A percentile compares a stretch with the other conserved stretches of the same genome.
Conservation (phyloP, 2,888 invertebrate species). For the Lysandra bellargus region DNA sequence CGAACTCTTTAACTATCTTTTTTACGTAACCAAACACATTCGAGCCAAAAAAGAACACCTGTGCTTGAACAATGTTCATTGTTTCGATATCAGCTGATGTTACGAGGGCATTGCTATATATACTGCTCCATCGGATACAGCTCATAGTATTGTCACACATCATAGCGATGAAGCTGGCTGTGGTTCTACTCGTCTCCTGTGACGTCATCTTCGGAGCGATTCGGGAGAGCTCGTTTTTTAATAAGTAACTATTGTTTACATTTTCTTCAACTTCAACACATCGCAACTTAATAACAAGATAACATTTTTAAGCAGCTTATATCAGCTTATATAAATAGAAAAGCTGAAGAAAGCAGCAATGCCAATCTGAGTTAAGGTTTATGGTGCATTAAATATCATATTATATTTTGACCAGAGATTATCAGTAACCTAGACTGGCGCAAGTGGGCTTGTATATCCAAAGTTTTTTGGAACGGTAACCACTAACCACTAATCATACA, state of each 20-base stretch:
- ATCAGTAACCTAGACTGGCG: no score
- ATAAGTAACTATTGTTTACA: background rate
- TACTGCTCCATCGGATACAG: background rate
- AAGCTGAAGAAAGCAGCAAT: no score
- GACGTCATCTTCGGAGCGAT: background rate
- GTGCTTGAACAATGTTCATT: slow-evolving; percentile 4
- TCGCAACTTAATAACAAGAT: no score
- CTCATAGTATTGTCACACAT: background rate
- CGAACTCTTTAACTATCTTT: background rate
- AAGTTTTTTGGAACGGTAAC: no score
- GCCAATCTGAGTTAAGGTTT: no score
- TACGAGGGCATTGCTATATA: background rate
- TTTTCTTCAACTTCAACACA: no score
- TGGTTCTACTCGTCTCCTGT: background rate
- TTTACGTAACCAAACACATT: slow-evolving; percentile 8
- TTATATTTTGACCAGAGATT: no score
- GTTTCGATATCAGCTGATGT: background rate
- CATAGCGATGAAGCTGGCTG: background rate
- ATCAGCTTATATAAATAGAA: no score
- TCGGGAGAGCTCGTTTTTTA: slow-evolving; percentile 15
- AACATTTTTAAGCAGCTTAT: no score
- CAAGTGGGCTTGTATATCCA: no score
- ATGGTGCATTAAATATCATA: no score
- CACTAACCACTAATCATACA: no score
- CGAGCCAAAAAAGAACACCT: slow-evolving; percentile 13